These are phyloP conservation scores for Stigmatopora nigra DNA, from an alignment of 2,113 vertebrate species.

Conservation along the genomic window DNA sequence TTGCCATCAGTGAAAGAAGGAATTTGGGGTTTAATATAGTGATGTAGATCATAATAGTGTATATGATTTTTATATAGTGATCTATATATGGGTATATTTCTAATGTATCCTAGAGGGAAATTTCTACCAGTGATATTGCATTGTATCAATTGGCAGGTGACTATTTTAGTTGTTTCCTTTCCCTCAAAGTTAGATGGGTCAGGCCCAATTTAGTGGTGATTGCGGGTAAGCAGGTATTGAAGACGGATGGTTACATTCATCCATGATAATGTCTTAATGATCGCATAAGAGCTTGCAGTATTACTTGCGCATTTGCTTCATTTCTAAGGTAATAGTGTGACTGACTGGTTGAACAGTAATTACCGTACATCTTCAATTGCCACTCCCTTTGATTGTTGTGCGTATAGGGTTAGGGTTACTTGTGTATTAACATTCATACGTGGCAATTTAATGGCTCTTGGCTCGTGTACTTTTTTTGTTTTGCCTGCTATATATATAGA, in stretches of 20 bases:
- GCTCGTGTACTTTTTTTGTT: too few species aligned
- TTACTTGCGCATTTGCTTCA: background rate
- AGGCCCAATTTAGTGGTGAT: background rate
- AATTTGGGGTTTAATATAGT: too few species aligned
- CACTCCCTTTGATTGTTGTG: background rate
- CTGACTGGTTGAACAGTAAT: background rate
- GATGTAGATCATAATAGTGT: too few species aligned
- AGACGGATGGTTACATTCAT: background rate
- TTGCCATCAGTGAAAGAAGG: too few species aligned
- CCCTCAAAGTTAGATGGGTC: background rate
- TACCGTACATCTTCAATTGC: background rate
- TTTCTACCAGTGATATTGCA: background rate
- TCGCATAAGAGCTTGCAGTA: background rate
- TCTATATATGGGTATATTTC: too few species aligned
- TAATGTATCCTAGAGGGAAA: too few species aligned
- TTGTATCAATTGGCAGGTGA: background rate
- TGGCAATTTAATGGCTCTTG: too few species aligned
- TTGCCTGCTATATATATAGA: too few species aligned
- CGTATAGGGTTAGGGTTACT: too few species aligned
- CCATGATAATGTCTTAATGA: background rate
- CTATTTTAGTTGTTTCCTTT: background rate
- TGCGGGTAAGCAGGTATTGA: background rate
- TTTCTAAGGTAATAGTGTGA: background rate
- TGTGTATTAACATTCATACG: too few species aligned
- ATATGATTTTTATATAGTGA: too few species aligned